Base-by-base conservation (phyloP, 2,113 vertebrate species). In the Thunnus maccoyii region DNA sequence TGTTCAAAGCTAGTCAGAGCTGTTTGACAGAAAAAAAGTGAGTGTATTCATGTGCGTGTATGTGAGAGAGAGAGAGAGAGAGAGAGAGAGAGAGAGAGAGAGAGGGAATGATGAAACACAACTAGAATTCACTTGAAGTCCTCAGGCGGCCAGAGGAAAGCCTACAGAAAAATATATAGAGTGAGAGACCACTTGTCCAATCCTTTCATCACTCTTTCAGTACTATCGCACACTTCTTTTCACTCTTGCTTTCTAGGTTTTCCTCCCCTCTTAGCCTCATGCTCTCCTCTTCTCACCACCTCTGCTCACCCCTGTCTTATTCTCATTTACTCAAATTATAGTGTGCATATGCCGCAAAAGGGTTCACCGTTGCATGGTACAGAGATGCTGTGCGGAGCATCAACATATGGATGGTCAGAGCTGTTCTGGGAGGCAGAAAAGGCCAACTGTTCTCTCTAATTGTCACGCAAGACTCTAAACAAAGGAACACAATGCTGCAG, bases 401-500 rank as follows among this genome's bases (percentile, higher is more conserved):
- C 56, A 61, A 72, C 83, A 82, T 80, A 80, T 56, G 74, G 78
- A 70, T 32, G 75, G 69, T 52, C 67, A 52, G 75, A 86, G 72
- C 70, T 46, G 58, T 20, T 88, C 80, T 60, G 60, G 54, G 69
- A 76, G 64, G 69, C 61, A 68, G 74, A 74, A 80, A 76, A 87
- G 66, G 67, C 79, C 79, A 77, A 83, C 84, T 81, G 80, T 66
- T 89, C 56, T 81, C 76, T 72, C 17, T 74, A 79, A 84, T 73
- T 83, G 76, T 68, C 78, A 86, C 17, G 64, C 78, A 60, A 69
- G 72, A 36, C 62, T 76, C 56, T 25, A 41, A 63, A 41, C 15
- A 48, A 78, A 63, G 55, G 50, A 74, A 18, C 18, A n/a, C 27
- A 2, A 17, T 6, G 81, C 76, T 78, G 50, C 70, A 16, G 84